Evolutionary conservation across 2,113 vertebrate species (phyloP).

Genomic region (Elephantulus edwardii): DNA sequence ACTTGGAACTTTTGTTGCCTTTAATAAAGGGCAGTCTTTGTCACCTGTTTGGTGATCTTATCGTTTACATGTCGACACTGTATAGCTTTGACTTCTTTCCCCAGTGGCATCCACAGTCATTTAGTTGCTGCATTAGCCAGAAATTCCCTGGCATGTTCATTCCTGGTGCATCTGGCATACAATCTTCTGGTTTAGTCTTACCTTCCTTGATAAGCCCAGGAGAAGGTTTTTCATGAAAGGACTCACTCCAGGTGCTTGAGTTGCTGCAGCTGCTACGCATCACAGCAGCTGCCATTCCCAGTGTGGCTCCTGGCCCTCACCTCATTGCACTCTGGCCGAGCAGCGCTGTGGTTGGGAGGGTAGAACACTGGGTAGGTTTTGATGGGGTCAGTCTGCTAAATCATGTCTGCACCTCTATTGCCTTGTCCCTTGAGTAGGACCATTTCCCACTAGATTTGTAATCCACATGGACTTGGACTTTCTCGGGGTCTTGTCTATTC

Average conservation of each 20-base stretch:
- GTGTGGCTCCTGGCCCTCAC: no score
- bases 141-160: conserved; percentile 93
- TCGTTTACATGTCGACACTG: no score
- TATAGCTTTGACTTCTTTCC: conserved; percentile 98
- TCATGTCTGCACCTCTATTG: no score
- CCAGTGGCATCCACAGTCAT: conserved; percentile 98
- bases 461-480: neutral
- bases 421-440: neutral
- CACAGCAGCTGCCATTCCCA: no score
- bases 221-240: no score
- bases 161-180: conserved; percentile 95
- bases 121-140: conserved; percentile 94
- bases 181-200: conserved; percentile 95
- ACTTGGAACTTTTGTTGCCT: no score
- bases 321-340: no score
- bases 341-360: no score
- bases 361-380: neutral
- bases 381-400: neutral
- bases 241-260: no score
- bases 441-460: neutral
- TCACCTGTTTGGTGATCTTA: no score
- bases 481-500: neutral
- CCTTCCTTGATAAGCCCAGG: conserved; percentile 89
- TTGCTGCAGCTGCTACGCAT: no score
- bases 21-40: no score